Conservation (phyloP, 2,888 invertebrate species). For the Caenorhabditis sp. region DNA sequence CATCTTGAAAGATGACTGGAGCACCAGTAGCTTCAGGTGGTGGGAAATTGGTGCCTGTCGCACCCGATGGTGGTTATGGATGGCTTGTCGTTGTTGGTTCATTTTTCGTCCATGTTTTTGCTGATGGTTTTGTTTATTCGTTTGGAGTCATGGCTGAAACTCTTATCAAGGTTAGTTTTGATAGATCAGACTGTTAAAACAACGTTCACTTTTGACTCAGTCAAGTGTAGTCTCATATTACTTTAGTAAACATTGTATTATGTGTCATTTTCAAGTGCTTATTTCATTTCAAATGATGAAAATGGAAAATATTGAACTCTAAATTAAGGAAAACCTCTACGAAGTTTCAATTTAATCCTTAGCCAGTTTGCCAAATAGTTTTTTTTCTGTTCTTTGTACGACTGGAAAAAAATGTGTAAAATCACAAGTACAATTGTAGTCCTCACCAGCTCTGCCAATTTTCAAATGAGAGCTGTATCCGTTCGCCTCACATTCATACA, state of each 20-base stretch:
- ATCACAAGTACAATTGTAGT: no score
- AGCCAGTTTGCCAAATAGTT: not conserved
- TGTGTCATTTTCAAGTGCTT: not conserved
- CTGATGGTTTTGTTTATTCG: constrained; percentile 96
- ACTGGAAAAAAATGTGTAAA: no score
- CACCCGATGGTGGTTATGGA: constrained; percentile 70
- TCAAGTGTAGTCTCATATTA: not conserved
- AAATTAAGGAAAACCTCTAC: no score
- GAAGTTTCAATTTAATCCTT: not conserved
- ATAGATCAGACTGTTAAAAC: not conserved
- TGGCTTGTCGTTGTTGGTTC: constrained; percentile 77
- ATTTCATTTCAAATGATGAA: no score
- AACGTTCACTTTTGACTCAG: not conserved
- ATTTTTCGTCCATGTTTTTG: constrained; percentile 90
- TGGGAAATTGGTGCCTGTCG: constrained; percentile 60
- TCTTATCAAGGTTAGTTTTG: constrained; percentile 77
- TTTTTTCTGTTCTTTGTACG: no score
- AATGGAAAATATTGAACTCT: no score
- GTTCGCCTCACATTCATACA: no score
- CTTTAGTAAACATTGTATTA: not conserved
- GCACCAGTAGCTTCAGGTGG: constrained; percentile 31
- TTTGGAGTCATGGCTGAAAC: constrained; percentile 92
- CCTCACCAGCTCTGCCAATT: no score
- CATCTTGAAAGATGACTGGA: constrained; percentile 28
- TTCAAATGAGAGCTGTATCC: no score